phyloP scores from a whole-genome alignment of 2,888 invertebrate genomes.

The Agapetus fuscipes region DNA sequence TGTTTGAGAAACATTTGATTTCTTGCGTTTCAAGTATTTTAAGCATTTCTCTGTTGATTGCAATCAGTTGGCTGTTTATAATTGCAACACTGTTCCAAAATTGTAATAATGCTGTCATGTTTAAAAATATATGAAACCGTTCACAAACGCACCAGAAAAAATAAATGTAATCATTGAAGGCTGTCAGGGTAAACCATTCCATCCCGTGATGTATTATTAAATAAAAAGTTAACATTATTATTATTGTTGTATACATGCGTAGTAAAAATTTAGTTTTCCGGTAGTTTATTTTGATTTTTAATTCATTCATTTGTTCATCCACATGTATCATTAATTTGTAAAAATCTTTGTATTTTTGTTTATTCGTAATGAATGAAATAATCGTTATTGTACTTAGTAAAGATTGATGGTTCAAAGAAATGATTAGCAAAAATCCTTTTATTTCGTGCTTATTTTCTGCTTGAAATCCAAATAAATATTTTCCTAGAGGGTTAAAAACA shows the following conservation, averaged over 20 bases:
- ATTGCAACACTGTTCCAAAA: too few relatives aligned
- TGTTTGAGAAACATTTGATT: neutral
- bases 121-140: neutral
- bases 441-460: too few relatives aligned
- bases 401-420: too few relatives aligned
- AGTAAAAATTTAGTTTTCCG: too few relatives aligned
- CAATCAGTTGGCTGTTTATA: neutral
- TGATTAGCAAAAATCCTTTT: too few relatives aligned
- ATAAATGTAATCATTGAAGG: too few relatives aligned
- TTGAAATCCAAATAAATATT: too few relatives aligned
- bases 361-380: neutral
- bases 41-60: neutral
- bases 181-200: too few relatives aligned
- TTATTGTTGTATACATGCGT: neutral
- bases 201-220: neutral
- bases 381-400: too few relatives aligned
- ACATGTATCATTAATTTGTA: conserved; percentile 3
- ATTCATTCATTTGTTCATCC: conserved; percentile 5
- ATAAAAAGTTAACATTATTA: neutral
- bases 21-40: neutral
- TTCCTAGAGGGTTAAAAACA: too few relatives aligned
- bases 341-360: conserved; percentile 1
- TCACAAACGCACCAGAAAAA: too few relatives aligned
- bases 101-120: too few relatives aligned
- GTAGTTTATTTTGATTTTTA: conserved; percentile 5